Base-by-base conservation (phyloP, 1,140 invertebrate species). In the Medauroidea extradentata region DNA sequence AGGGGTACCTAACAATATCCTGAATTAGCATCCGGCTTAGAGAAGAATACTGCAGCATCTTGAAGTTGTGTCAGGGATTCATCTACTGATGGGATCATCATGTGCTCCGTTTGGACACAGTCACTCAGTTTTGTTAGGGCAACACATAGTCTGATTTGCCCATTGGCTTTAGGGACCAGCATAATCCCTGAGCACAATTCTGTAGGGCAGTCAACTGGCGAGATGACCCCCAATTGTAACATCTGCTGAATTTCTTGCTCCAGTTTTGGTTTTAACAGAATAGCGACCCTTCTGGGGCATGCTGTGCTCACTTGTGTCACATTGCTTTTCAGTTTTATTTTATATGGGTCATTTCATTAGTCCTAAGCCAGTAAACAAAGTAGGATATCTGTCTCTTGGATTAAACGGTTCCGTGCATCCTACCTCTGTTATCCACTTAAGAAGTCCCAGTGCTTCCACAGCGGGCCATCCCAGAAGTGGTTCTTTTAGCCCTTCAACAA, bases 171-270 rank as follows among this genome's bases (percentile, higher is more conserved):
- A 11, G 67, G 67, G 2, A 75, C 73, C 8, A 68, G 58, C 4
- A 79, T 65, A 23, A 78, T 67, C 5, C 74, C 73, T 14, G 71
- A 63, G 18, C 52, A 72, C 73, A 74, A 79, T 18, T 71, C 69
- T 3, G 70, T 73, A 8, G 67, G 65, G 44, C 66, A 59, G 27
- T 67, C 64, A 21, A 72, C 71, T 39, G 57, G 66, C 44, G 63
- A 62, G 24, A 73, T 75, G 13, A 75, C 64, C 11, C 62, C 59
- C 27, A 38, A 25, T 42, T 52, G 41, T 43, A 59, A 23, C 57
- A 72, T 48, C 11, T 63, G 53, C 21, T 71, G 44, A n/a, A 72
- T 46, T 46, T 66, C 61, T 39, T 62, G 19, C 54, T 67, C 60
- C 29, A 67, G 49, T 52, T 69, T 60, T 5, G 58, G 55, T 21